Conservation (phyloP, 2,888 invertebrate genomes). For the Stegana nigrithorax region DNA sequence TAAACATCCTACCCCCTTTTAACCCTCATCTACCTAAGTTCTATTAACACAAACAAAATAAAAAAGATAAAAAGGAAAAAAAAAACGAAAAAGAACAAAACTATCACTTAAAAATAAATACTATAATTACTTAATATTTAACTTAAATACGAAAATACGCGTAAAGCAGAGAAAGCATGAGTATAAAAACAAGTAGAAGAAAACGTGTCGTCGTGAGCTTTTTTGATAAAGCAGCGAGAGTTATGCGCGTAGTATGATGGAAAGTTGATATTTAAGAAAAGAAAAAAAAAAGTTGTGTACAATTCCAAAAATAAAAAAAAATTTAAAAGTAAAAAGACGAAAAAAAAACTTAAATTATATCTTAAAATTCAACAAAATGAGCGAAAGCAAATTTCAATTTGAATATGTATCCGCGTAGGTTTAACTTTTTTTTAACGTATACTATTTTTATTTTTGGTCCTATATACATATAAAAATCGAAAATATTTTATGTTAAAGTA, state of each 20-base stretch:
- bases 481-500: slow-evolving; percentile 32
- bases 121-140: slow-evolving; percentile 9
- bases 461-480: not conserved
- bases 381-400: too few species aligned
- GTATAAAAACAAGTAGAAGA: not conserved
- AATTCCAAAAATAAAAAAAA: slow-evolving; percentile 4
- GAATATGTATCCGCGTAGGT: too few species aligned
- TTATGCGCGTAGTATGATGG: too few species aligned
- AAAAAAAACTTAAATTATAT: too few species aligned
- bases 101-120: slow-evolving; percentile 13
- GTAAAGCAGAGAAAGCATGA: not conserved
- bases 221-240: too few species aligned
- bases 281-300: not conserved
- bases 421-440: not conserved
- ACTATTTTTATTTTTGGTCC: not conserved
- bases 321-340: not conserved
- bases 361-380: too few species aligned
- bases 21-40: not conserved
- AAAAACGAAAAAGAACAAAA: not conserved
- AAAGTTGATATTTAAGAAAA: not conserved
- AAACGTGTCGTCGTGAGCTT: too few species aligned
- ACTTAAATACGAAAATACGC: slow-evolving; percentile 1
- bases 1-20: not conserved
- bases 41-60: slow-evolving; percentile 2
- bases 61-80: not conserved